Base-by-base conservation (phyloP, 2,113 vertebrate genomes). In the Tinamus guttatus region DNA sequence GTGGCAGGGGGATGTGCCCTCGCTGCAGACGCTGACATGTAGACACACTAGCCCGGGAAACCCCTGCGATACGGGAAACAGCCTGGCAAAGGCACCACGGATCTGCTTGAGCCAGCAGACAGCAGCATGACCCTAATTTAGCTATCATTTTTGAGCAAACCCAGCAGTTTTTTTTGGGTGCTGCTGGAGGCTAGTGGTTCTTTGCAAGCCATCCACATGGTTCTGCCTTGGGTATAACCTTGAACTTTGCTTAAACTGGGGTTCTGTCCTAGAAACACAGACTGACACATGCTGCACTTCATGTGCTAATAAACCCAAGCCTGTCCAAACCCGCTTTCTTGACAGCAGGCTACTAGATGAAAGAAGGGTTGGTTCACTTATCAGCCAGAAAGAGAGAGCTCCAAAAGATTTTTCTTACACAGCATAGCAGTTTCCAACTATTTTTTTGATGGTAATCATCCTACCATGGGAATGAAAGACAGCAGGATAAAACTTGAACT, bases 401-500 rank as follows among this genome's bases (percentile, higher is more conserved):
- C 49, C 58, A 76, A 54, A 89, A 93, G 14, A 92, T 65, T 92
- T 94, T 94, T 96, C 69, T 86, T 85, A 84, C n/a, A 51, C 32
- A 63, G n/a, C 62, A 81, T 10, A 79, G 59, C 83, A 86, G 18
- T 93, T 93, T 89, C 60, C 45, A 81, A 28, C 2, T 38, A 40
- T 20, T 36, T 81, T 79, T 62, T 24, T 1, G 27, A 52, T 94
- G 41, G 9, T 91, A 83, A 74, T 84, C 51, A 41, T 81, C 41
- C 32, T 80, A 59, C 76, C 34, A 68, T 52, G 56, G 28, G 82
- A 90, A 83, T 5, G 28, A 87, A 96, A 82, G 38, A 68, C 60
- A 88, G 40, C n/a, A 73, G 90, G 82, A 86, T 92, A 92, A 94
- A 96, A 94, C 52, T 73, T 94, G 65, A 96, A 76, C 63, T 96